These are phyloP conservation scores for Pseudococcus longispinus DNA, from an alignment of 2,888 invertebrate genomes.

Conservation along the genomic window DNA sequence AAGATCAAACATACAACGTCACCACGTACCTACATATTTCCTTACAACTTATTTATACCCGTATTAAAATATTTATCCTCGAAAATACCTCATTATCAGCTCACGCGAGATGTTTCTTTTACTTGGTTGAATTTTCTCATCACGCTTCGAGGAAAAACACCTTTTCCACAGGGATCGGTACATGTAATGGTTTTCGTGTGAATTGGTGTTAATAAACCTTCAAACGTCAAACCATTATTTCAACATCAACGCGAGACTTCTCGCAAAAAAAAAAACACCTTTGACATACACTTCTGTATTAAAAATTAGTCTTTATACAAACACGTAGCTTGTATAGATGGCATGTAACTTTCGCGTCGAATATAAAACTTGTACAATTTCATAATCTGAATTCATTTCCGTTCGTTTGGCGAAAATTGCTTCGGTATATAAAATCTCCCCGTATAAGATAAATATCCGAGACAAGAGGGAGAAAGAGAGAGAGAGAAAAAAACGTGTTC, in stretches of 20 bases:
- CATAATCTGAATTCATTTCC: constrained; percentile 5
- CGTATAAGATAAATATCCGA: not conserved
- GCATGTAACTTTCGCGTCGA: not conserved
- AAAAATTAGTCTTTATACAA: constrained; percentile 18
- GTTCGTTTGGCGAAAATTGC: not conserved
- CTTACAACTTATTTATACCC: no score
- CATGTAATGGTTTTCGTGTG: not conserved
- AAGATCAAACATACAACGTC: no score
- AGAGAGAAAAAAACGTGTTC: not conserved
- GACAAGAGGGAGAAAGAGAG: not conserved
- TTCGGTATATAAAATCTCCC: not conserved
- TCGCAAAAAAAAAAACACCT: not conserved
- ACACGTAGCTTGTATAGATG: not conserved
- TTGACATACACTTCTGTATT: not conserved
- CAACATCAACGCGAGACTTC: not conserved
- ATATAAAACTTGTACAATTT: not conserved
- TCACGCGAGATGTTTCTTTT: not conserved
- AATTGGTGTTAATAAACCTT: not conserved
- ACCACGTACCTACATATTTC: not conserved
- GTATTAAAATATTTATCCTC: not conserved
- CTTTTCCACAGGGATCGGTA: not conserved
- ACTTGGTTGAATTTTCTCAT: not conserved
- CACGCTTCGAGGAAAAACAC: not conserved
- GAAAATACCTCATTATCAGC: not conserved
- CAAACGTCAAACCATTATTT: not conserved